These are phyloP conservation scores for Enteromius radiatus DNA, from an alignment of 2,797 vertebrate genomes.

Conservation along the genomic window DNA sequence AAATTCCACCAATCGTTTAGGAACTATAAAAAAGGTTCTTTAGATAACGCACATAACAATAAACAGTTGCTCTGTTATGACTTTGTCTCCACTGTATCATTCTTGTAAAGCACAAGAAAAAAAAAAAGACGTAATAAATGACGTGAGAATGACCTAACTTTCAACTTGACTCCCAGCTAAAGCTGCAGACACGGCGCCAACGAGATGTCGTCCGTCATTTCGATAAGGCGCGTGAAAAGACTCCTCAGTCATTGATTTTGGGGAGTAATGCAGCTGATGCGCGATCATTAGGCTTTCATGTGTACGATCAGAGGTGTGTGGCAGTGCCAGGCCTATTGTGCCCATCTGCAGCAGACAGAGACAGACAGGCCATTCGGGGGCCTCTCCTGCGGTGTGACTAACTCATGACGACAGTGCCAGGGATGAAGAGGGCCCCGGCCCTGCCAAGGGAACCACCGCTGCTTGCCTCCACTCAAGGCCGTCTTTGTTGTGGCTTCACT, in stretches of 20 bases:
- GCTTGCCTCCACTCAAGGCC: constrained; percentile 61
- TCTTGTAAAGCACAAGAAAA: neutral
- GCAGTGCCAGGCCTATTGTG: constrained; percentile 65
- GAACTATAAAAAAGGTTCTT: too few relatives aligned
- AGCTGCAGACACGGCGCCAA: constrained; percentile 18
- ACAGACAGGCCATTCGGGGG: constrained; percentile 58
- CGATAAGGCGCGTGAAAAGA: constrained; percentile 34
- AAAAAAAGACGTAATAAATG: neutral
- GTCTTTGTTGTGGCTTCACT: constrained; percentile 69
- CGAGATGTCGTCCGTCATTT: constrained; percentile 28
- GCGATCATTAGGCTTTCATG: constrained; percentile 57
- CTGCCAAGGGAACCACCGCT: constrained; percentile 64
- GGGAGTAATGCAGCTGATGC: constrained; percentile 6
- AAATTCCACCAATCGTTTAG: too few relatives aligned
- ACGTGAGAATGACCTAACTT: neutral
- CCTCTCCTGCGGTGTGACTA: constrained; percentile 77
- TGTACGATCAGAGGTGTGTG: constrained; percentile 49
- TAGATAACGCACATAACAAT: too few relatives aligned
- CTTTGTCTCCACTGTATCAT: too few relatives aligned
- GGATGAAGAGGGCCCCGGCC: constrained; percentile 57
- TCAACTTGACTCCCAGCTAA: constrained; percentile 6
- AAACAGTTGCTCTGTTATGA: too few relatives aligned
- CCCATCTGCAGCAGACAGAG: constrained; percentile 56
- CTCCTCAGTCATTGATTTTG: constrained; percentile 19
- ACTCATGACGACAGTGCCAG: constrained; percentile 75